These are phyloP conservation scores for Bostrychus sinensis DNA, from an alignment of 2,113 vertebrate genomes.

Conservation along the genomic window DNA sequence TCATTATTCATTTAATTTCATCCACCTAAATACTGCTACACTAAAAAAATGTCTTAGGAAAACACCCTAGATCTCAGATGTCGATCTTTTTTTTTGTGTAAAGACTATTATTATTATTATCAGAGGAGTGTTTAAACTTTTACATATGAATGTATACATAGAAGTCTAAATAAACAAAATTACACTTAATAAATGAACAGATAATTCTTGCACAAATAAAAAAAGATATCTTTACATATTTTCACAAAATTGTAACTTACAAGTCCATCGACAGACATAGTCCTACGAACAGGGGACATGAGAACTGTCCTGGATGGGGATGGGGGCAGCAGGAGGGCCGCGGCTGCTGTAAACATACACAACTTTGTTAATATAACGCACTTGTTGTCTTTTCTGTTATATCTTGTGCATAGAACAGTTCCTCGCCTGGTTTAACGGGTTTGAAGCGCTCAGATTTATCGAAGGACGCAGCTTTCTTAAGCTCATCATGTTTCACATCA, in stretches of 20 bases:
- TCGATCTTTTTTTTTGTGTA: too few species aligned
- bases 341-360: conserved; percentile 30
- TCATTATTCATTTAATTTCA: too few species aligned
- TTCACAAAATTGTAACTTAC: conserved; percentile 55
- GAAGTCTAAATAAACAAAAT: too few species aligned
- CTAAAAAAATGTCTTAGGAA: too few species aligned
- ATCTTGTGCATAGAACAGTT: neutral
- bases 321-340: conserved; percentile 31
- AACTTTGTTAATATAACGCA: neutral
- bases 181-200: too few species aligned
- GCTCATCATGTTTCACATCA: conserved; percentile 78
- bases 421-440: conserved; percentile 77
- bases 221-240: neutral
- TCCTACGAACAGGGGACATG: conserved; percentile 78
- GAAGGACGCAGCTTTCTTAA: conserved; percentile 82
- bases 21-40: too few species aligned
- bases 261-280: conserved; percentile 79
- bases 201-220: neutral
- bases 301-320: conserved; percentile 51
- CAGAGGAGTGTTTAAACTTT: too few species aligned
- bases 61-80: too few species aligned
- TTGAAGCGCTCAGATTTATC: conserved; percentile 80
- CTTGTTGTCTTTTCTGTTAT: too few species aligned
- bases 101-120: too few species aligned
- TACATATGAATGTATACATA: too few species aligned